Base-by-base conservation (phyloP, 2,113 vertebrate genomes). In the Eira barbara region DNA sequence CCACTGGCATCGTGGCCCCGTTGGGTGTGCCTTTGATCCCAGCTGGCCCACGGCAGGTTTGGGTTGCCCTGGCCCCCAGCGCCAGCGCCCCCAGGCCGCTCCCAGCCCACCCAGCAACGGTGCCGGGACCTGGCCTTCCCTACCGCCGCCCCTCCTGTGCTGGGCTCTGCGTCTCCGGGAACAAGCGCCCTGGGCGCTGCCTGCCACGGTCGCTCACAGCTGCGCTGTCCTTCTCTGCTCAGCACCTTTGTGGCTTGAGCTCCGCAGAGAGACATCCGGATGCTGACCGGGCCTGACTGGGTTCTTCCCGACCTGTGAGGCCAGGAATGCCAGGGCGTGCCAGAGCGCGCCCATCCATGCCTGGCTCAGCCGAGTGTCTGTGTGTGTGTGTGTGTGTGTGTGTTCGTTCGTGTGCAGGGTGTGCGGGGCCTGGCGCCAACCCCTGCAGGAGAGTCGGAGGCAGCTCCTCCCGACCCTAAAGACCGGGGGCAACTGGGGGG, bases 291-390 rank as follows among this genome's bases (percentile, higher is more conserved):
- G 63, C 49, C 95, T 82, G 57, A 34, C 82, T 34, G 89, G 45
- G 73, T 15, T 92, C 96, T 93, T 71, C 79, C 61, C 52, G 47
- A 89, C 52, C 91, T 34, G 2, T 7, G 0, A 0, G 83, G 78
- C 55, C 3, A 2, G 82, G 95, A 96, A 93, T 91, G 73, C 89
- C 69, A 23, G 91, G 92, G 89, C 97, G 0, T 69, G 97, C 81
- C 1, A 2, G 15, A 36, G 79, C 96, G 7, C 4, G 95, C 78
- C 85, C 0, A 11, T 29, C 80, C 2, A 39, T 34, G 14, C 73
- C 71, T 6, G 69, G 95, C 55, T 52, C 78, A 27, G 49, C 63
- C 1, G 2, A 45, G 74, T 55, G 2, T 14, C 39, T 73, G 25
- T 25, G 45, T 7, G 27, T 45, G 65, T 17, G n/a, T 6, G 69